Evolutionary conservation across 2,113 vertebrate genomes (phyloP).

Genomic region (Gallinago undulata): DNA sequence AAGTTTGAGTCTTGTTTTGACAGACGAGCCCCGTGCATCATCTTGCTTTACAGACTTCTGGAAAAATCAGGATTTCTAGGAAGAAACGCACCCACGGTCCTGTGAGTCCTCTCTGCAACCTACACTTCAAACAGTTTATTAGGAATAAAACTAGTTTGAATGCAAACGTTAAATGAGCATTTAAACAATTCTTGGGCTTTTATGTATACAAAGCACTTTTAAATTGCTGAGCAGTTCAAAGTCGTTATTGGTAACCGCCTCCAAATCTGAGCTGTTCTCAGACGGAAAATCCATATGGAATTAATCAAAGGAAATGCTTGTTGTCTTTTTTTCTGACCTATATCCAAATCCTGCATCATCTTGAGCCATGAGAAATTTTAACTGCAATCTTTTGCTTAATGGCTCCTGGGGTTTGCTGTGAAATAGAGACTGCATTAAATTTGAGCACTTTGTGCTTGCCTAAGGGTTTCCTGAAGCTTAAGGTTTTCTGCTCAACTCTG

Average conservation of each 20-base stretch:
- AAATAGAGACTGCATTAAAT: not conserved
- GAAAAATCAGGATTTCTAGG: not conserved
- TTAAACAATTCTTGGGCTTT: not conserved
- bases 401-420: not conserved
- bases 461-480: not conserved
- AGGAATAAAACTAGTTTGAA: not conserved
- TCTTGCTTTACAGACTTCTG: fast-evolving
- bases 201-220: not conserved
- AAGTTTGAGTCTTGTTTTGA: not conserved
- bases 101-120: not conserved
- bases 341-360: not conserved
- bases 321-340: not conserved
- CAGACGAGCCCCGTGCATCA: not conserved
- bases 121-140: not conserved
- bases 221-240: not conserved
- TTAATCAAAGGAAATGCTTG: not conserved
- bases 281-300: not conserved
- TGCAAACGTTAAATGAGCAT: not conserved
- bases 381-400: not conserved
- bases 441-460: not conserved
- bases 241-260: not conserved
- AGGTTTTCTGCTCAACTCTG: not conserved
- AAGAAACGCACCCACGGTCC: no score
- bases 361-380: not conserved
- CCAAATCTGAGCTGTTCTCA: not conserved